Evolutionary conservation across 2,888 invertebrate species (phyloP), one percentile per base, ranked within the genome.

Genomic region (Lochmaea capreae): DNA sequence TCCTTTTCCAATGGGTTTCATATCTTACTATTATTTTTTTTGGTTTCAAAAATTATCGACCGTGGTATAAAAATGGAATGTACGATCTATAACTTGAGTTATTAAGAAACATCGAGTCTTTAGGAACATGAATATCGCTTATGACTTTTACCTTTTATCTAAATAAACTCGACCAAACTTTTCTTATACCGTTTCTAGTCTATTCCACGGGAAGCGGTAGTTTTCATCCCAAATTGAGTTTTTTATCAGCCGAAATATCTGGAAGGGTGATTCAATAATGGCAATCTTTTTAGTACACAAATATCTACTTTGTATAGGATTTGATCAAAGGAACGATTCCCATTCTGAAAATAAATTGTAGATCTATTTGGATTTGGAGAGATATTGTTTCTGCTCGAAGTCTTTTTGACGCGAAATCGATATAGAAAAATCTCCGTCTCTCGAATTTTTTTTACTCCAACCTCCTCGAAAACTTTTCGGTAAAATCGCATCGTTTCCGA

Each of bases 231-330:
- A 81, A 81, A 84, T 83, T 82, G 83, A 83, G 82, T 84, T 83
- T 83, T 68, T 84, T 84, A 84, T 84, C 84, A 82, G 71, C 65
- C 74, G 77, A 79, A 43, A 79, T 79, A 78, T 75, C 73, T 73
- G 66, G 80, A 80, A 79, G 77, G 74, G 73, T 78, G 80, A 81
- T 78, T 80, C 82, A 79, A 81, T 82, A 83, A 84, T 83, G 83
- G 81, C 82, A 82, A 83, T 83, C 83, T 83, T 82, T 80, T 83
- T 83, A 83, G 81, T 83, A 84, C 83, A 84, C 83, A 84, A 83
- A 84, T 83, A 83, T 83, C 83, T 79, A 81, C 79, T 80, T 80
- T 78, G 81, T 80, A 77, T 81, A 79, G 80, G 80, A 80, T 81
- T 79, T 80, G 81, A 81, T 83, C 83, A 81, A 83, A 83, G 82